A percentile compares a stretch with the other conserved stretches of the same genome.
phyloP scores from a whole-genome alignment of 1,140 invertebrate genomes.

The Penaeus indicus region DNA sequence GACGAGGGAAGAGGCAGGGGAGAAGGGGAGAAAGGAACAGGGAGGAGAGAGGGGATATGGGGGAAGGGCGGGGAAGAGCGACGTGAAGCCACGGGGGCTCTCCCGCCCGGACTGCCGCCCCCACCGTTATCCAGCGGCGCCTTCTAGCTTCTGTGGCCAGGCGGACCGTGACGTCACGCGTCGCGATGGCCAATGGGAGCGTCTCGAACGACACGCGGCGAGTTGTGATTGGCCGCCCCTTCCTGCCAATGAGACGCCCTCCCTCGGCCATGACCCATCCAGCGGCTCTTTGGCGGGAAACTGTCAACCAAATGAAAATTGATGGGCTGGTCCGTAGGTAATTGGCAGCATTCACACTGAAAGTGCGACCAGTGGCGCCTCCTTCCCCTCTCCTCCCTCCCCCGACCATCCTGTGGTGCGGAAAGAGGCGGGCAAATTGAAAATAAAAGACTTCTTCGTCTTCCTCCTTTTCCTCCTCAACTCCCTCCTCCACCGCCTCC shows the following conservation, averaged over 20 bases:
- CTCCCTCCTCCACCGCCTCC: too few relatives aligned
- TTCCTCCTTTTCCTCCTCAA: too few relatives aligned
- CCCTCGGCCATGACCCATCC: constrained; percentile 17
- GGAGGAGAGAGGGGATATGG: not conserved
- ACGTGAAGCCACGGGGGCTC: constrained; percentile 19
- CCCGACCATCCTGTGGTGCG: too few relatives aligned
- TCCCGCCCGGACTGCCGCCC: constrained; percentile 4
- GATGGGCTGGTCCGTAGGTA: constrained; percentile 42
- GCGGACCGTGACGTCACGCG: constrained; percentile 33
- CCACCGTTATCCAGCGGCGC: constrained; percentile 33
- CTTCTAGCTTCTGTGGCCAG: not conserved
- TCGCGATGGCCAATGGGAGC: constrained; percentile 9
- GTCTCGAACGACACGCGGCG: not conserved
- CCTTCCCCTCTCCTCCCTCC: too few relatives aligned
- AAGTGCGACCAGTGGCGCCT: too few relatives aligned
- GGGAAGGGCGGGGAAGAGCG: not conserved
- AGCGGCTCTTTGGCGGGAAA: constrained; percentile 18
- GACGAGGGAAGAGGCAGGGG: not conserved
- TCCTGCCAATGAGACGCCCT: constrained; percentile 19
- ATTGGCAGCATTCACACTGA: constrained; percentile 47
- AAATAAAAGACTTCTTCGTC: too few relatives aligned
- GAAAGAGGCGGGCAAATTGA: too few relatives aligned
- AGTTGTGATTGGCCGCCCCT: not conserved
- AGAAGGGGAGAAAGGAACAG: not conserved
- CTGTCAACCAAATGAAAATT: constrained; percentile 56